These are phyloP conservation scores for Coenonympha glycerion DNA, from an alignment of 2,888 invertebrate species.

Conservation along the genomic window DNA sequence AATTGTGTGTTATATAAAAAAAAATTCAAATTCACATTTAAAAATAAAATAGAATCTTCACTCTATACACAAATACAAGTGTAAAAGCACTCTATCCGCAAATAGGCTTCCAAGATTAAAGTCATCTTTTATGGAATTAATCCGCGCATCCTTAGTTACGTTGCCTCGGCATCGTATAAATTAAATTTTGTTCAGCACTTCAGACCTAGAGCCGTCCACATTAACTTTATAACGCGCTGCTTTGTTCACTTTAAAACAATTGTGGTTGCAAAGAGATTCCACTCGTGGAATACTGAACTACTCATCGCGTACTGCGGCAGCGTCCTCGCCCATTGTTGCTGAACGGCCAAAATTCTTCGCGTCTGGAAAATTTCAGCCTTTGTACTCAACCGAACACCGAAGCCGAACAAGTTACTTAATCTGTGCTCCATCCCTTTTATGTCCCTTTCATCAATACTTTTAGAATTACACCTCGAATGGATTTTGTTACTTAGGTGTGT, in stretches of 20 bases:
- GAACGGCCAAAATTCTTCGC: conserved; percentile 53
- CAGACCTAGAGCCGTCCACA: conserved; percentile 39
- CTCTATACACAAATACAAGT: conserved; percentile 18
- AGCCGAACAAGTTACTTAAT: conserved; percentile 64
- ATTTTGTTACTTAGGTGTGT: conserved; percentile 29
- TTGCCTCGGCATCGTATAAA: conserved; percentile 30
- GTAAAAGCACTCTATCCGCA: conserved; percentile 20
- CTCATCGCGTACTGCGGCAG: conserved; percentile 44
- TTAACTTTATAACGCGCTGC: conserved; percentile 41
- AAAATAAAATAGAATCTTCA: conserved; percentile 1
- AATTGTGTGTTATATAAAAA: neutral
- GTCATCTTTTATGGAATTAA: conserved; percentile 29
- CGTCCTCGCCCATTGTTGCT: conserved; percentile 51
- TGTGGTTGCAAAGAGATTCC: conserved; percentile 43
- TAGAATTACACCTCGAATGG: conserved; percentile 47
- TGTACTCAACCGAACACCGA: conserved; percentile 51
- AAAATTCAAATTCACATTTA: neutral
- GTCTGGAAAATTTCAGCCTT: conserved; percentile 59
- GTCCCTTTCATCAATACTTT: conserved; percentile 61
- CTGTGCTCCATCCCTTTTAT: conserved; percentile 54
- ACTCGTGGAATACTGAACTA: conserved; percentile 55
- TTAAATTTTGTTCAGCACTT: conserved; percentile 38
- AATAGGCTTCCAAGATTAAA: conserved; percentile 27
- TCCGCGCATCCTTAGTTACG: conserved; percentile 28
- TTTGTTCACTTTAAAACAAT: conserved; percentile 48